These are phyloP conservation scores for Chaetura pelagica DNA, from an alignment of 2,113 vertebrate species.

Conservation along the genomic window DNA sequence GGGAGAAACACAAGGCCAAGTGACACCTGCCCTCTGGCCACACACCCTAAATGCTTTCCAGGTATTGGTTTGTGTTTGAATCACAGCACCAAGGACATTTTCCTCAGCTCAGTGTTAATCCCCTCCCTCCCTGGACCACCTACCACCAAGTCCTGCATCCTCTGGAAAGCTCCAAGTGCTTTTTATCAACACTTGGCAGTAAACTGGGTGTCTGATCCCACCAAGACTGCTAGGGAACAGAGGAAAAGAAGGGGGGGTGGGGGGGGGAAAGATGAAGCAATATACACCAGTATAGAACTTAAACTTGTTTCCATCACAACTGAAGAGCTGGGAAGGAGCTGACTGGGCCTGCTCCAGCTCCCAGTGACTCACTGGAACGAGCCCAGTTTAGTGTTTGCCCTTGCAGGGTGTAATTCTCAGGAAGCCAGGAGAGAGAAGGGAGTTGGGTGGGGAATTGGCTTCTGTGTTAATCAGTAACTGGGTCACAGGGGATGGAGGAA, in stretches of 20 bases:
- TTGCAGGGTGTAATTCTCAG: background rate
- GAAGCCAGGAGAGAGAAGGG: background rate
- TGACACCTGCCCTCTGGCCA: background rate
- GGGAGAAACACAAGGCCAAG: background rate
- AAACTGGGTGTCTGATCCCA: rapidly evolving
- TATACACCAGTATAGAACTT: background rate
- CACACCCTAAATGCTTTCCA: background rate
- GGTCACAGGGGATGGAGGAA: background rate
- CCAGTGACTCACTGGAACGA: background rate
- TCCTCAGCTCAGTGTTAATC: background rate
- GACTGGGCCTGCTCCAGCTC: background rate
- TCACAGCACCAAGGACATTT: background rate
- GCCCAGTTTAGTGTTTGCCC: background rate
- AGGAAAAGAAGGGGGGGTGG: too few species aligned
- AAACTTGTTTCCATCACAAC: rapidly evolving
- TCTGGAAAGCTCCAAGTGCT: rapidly evolving
- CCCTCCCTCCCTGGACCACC: rapidly evolving
- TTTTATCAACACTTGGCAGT: background rate
- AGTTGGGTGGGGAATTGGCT: background rate
- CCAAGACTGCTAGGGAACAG: background rate
- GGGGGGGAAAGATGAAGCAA: background rate
- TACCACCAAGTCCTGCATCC: background rate
- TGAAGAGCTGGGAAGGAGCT: background rate
- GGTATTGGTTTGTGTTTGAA: background rate
- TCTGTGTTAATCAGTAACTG: slow-evolving; percentile 60